phyloP scores from a whole-genome alignment of 2,888 invertebrate species.

The Notocelia uddmanniana region DNA sequence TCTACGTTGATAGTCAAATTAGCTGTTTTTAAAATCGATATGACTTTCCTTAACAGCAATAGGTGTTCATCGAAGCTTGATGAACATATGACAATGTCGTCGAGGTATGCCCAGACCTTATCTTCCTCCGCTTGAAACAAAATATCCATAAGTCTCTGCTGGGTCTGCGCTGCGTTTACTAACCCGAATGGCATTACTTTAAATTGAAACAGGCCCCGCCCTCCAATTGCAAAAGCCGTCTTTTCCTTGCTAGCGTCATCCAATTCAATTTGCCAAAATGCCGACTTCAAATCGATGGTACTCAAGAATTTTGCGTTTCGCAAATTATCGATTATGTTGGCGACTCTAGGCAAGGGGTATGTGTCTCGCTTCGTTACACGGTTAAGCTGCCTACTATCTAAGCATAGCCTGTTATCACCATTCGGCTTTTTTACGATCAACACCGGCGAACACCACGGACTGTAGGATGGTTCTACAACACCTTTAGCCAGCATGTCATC shows the following conservation, averaged over 20 bases:
- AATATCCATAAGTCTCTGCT: conserved; percentile 41
- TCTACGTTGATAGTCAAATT: conserved; percentile 6
- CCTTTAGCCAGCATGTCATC: conserved; percentile 29
- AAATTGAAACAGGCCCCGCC: conserved; percentile 38
- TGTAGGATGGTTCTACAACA: conserved; percentile 38
- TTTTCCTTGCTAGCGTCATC: conserved; percentile 44
- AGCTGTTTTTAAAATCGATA: neutral
- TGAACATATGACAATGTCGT: conserved; percentile 40
- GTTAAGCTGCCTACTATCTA: conserved; percentile 50
- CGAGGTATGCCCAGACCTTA: conserved; percentile 40
- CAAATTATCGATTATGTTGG: conserved; percentile 46
- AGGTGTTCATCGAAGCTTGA: conserved; percentile 23
- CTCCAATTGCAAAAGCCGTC: conserved; percentile 45
- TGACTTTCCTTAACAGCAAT: neutral
- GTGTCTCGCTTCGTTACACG: conserved; percentile 45
- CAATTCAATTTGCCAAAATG: conserved; percentile 56
- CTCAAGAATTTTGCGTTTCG: conserved; percentile 40
- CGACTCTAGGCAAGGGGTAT: conserved; percentile 46
- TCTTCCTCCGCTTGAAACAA: conserved; percentile 32
- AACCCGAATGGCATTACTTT: conserved; percentile 45
- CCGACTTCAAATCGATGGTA: conserved; percentile 52
- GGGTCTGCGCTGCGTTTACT: conserved; percentile 36
- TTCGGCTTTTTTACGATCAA: too few species aligned
- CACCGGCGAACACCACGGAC: conserved; percentile 46
- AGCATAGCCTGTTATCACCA: conserved; percentile 46